Evolutionary conservation across 92 coral and sea anemone species (phyloP), one percentile per base, ranked within the genome.

Genomic region (Palythoa grandiflora): DNA sequence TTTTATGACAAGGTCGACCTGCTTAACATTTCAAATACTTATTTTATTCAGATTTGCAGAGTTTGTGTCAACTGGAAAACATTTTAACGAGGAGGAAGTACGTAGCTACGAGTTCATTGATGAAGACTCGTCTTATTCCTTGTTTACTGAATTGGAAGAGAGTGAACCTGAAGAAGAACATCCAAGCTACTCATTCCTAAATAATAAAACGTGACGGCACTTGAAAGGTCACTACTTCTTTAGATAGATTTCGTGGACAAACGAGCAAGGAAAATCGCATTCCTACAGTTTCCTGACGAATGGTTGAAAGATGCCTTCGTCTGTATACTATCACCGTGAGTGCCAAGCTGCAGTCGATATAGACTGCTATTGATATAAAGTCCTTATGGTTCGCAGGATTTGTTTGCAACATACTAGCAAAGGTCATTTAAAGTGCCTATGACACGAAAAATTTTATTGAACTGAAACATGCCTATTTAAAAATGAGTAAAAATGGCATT

Each of bases 31-130:
- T 28, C 28, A 28, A 28, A 12, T 65, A 11, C 13, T 66, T 65
- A 19, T 81, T 72, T 66, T 81, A n/a, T 81, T 72, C 76, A 97
- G 99, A 89, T 95, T 97, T 68, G 98, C 98, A n/a, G 28, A 89
- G 38, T 97, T 97, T 89, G 91, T 97, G n/a, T 78, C 95, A 11
- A 91, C 87, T 4, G 99, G 97, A 21, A 87, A 65, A 35, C 98
- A 97, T 87, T 80, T 94, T 72, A 36, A 89, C 28, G 95, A 90
- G 10, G 97, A 95, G 19, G 99, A 97, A 90, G 75, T 85, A 11
- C 86, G 77, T 14, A 68, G 52, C 4, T 94, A 87, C 77, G 99
- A 95, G 5, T 81, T 47, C 12, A 8, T 81, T 28, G 86, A 63
- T 7, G 86, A 79, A 16, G 84, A 81, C 61, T 81, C 48, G 59